These are phyloP conservation scores for Pangasius macronema DNA, from an alignment of 2,797 vertebrate genomes.

Conservation along the genomic window DNA sequence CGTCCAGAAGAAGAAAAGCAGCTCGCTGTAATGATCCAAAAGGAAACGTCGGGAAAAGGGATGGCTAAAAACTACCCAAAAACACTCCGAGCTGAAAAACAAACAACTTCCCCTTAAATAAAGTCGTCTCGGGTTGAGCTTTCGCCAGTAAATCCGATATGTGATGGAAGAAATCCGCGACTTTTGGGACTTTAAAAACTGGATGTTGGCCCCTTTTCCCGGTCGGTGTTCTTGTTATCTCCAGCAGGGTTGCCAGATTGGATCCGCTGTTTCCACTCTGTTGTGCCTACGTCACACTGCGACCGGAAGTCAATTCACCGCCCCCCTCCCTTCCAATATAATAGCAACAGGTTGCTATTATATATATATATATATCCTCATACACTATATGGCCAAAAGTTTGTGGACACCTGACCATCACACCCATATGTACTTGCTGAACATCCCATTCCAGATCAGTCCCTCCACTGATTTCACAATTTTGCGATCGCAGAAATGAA, in stretches of 20 bases:
- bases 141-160: not conserved
- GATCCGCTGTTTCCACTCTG: not conserved
- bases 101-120: not conserved
- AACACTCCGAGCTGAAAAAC: conserved; percentile 9
- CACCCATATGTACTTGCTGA: not conserved
- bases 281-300: not conserved
- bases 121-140: not conserved
- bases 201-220: conserved; percentile 38
- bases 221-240: conserved; percentile 23
- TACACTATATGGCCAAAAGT: not conserved
- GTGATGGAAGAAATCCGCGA: not conserved
- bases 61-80: conserved; percentile 21
- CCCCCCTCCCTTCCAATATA: too few relatives aligned
- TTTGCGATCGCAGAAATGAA: too few relatives aligned
- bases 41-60: conserved; percentile 57
- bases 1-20: conserved; percentile 41
- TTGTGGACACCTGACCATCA: not conserved
- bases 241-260: conserved; percentile 25
- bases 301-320: not conserved
- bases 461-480: too few relatives aligned
- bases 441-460: too few relatives aligned
- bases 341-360: not conserved
- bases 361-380: not conserved
- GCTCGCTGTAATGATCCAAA: conserved; percentile 21
- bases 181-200: conserved; percentile 21